These are phyloP conservation scores for Asbolus verrucosus DNA, from an alignment of 1,140 invertebrate genomes.

Conservation along the genomic window DNA sequence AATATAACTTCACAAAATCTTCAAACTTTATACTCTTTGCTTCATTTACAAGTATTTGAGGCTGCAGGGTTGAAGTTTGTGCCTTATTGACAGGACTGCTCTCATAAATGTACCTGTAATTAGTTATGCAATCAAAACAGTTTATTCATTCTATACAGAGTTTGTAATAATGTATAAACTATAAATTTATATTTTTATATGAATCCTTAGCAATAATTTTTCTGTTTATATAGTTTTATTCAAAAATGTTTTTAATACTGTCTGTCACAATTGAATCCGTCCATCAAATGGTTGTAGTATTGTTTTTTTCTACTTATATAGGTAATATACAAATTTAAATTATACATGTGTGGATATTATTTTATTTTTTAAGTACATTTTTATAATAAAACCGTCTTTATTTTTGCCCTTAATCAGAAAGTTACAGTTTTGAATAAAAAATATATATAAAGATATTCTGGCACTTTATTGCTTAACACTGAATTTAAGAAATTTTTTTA, in stretches of 20 bases:
- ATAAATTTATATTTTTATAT: too few species aligned
- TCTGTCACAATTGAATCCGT: constrained; percentile 27
- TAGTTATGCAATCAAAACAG: background rate
- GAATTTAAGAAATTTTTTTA: too few species aligned
- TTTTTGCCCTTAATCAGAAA: background rate
- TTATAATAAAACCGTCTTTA: constrained; percentile 3
- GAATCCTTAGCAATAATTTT: constrained; percentile 26
- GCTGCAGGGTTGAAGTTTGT: constrained; percentile 24
- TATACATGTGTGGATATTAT: constrained; percentile 18
- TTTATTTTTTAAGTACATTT: constrained; percentile 17
- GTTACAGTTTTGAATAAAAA: background rate
- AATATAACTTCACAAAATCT: background rate
- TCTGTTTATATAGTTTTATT: constrained; percentile 8
- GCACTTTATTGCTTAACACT: too few species aligned
- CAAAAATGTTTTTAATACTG: background rate
- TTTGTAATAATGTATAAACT: too few species aligned
- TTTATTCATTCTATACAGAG: too few species aligned
- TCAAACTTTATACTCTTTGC: background rate
- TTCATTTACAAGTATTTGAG: background rate
- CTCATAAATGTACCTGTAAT: constrained; percentile 16
- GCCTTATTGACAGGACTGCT: constrained; percentile 32
- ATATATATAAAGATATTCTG: too few species aligned
- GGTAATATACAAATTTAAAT: constrained; percentile 5
- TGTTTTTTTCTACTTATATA: constrained; percentile 17
- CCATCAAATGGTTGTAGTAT: constrained; percentile 21